Base-by-base conservation (phyloP, 2,797 vertebrate species). In the Trachurus trachurus region DNA sequence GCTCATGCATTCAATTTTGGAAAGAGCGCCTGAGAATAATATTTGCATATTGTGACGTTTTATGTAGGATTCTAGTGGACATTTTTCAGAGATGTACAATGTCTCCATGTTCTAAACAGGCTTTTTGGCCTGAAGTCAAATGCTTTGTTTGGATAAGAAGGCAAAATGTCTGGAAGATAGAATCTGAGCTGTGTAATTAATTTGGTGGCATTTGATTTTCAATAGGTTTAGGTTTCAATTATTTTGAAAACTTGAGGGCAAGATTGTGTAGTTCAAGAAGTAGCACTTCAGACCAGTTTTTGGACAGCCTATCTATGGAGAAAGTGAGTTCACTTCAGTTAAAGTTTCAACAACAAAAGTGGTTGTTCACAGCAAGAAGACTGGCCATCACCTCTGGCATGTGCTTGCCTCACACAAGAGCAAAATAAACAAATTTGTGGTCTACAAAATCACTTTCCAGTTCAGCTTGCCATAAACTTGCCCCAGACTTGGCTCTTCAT, bases 401-500 rank as follows among this genome's bases (percentile, higher is more conserved):
- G 29, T 11, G 1, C 22, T 19, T n/a, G 5, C 34, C 11, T 40
- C 19, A 29, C 47, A 57, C 17, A 60, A 11, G 9, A 37, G 22
- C 40, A n/a, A 31, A 68, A 34, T 40, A 39, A 53, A 5, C 4
- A 40, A 61, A 44, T 42, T 9, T 7, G 13, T 9, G 10, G 3
- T 45, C 57, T 45, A 37, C 39, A 47, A 50, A 71, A 53, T 66
- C 56, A 53, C 39, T 22, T 42, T 57, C 39, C 62, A 61, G 12
- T 60, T 47, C 39, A 71, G 29, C 54, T 49, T 65, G 39, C 21
- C 11, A 34, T 34, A 40, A 64, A 70, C 37, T 31, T 59, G 44
- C 9, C 31, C 29, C 19, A 42, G 39, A 2, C 50, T 64, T 57
- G 19, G 3, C 50, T 69, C 34, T 29, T 61, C 19, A 26, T 6